Evolutionary conservation across 2,113 vertebrate species (phyloP).

Genomic region (Haliaeetus leucogaster): DNA sequence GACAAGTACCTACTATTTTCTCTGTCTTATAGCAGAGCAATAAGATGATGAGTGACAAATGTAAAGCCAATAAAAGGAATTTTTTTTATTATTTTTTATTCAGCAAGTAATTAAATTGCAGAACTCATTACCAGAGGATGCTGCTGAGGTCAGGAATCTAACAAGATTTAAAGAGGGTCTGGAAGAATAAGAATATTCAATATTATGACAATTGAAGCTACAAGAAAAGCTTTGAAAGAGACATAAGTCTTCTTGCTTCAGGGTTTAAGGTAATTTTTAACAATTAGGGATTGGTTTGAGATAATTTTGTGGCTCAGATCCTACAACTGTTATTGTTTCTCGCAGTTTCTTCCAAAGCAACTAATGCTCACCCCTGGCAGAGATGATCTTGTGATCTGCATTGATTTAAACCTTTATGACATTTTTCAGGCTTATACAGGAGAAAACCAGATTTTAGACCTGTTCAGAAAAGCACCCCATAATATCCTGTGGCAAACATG

Average conservation of each 20-base stretch:
- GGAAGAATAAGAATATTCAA: conserved; percentile 38
- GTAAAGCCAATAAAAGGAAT: background rate
- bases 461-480: background rate
- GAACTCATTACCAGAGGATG: conserved; percentile 53
- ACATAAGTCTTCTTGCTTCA: conserved; percentile 7
- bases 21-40: background rate
- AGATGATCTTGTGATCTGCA: background rate
- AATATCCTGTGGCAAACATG: background rate
- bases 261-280: conserved; percentile 14
- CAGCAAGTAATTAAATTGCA: conserved; percentile 36
- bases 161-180: conserved; percentile 55
- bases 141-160: conserved; percentile 59
- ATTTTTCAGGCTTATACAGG: background rate
- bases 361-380: background rate
- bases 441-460: background rate
- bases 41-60: background rate
- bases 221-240: background rate
- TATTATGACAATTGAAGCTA: conserved; percentile 6
- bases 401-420: background rate
- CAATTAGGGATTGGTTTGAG: background rate
- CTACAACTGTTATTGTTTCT: background rate
- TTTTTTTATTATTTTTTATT: background rate
- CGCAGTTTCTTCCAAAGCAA: background rate
- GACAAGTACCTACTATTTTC: background rate
- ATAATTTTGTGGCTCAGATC: conserved; percentile 1